These are phyloP conservation scores for Anastrepha ludens DNA, from an alignment of 1,140 invertebrate genomes.

Conservation along the genomic window DNA sequence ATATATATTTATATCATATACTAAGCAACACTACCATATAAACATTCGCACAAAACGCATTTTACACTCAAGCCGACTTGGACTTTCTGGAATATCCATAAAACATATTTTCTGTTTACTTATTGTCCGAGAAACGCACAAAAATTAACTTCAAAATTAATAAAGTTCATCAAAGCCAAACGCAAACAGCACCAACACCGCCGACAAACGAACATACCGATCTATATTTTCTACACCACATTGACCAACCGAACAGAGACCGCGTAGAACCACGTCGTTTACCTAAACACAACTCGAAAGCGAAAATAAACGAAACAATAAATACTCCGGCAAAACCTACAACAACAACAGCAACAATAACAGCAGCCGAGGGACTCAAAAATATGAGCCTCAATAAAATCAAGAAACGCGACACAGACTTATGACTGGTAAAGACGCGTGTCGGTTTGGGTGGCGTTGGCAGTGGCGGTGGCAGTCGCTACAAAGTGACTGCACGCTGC, in stretches of 20 bases:
- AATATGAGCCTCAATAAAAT: conserved; percentile 72
- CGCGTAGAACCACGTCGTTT: conserved; percentile 23
- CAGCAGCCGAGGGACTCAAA: conserved; percentile 62
- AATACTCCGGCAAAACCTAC: conserved; percentile 55
- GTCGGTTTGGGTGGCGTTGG: conserved; percentile 60
- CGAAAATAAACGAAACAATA: conserved; percentile 51
- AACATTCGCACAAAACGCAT: neutral
- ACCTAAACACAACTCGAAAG: conserved; percentile 46
- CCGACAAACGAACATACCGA: neutral
- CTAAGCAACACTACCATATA: neutral
- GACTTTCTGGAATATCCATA: neutral
- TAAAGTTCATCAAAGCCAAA: conserved; percentile 12
- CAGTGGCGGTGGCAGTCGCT: conserved; percentile 68
- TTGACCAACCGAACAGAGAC: conserved; percentile 3
- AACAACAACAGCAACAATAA: conserved; percentile 57
- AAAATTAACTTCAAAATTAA: conserved; percentile 12
- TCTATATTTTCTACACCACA: neutral
- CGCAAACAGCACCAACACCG: neutral
- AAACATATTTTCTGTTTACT: neutral
- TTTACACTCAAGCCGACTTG: neutral
- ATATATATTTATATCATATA: neutral
- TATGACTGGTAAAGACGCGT: conserved; percentile 73
- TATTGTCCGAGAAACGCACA: neutral
- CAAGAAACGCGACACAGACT: conserved; percentile 73
- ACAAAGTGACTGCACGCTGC: conserved; percentile 73